A percentile compares a stretch with the other conserved stretches of the same genome.
phyloP scores from a whole-genome alignment of 2,113 vertebrate species.

The Oreotrochilus melanogaster region DNA sequence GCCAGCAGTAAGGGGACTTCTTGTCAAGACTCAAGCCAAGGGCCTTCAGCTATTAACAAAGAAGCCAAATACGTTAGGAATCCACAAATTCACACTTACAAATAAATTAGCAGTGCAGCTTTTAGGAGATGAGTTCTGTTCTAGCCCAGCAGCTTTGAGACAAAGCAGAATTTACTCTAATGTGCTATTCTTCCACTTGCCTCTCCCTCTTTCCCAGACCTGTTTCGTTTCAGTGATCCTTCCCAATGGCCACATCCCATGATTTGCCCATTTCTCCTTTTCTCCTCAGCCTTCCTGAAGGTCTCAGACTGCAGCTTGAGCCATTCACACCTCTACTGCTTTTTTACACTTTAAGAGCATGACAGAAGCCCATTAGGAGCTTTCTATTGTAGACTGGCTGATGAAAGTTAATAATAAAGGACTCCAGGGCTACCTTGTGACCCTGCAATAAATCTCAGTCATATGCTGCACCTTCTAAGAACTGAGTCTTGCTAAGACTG shows the following conservation, averaged over 20 bases:
- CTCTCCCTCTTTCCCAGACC: neutral
- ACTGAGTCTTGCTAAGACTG: neutral
- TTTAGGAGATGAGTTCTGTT: constrained; percentile 21
- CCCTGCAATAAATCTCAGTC: neutral
- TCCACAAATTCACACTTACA: constrained; percentile 51
- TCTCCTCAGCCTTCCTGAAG: neutral
- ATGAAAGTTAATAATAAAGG: neutral
- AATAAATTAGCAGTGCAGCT: constrained; percentile 28
- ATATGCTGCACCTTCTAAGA: neutral
- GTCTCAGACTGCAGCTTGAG: neutral
- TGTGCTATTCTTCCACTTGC: neutral
- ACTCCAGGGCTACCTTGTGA: neutral
- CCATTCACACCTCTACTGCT: neutral
- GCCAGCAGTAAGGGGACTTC: constrained; percentile 58
- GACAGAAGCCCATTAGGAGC: neutral
- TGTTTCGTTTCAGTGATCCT: neutral
- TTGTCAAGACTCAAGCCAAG: constrained; percentile 59
- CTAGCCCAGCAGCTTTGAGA: neutral
- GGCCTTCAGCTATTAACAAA: constrained; percentile 47
- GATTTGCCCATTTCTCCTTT: neutral
- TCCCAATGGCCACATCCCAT: neutral
- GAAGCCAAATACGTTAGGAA: constrained; percentile 54
- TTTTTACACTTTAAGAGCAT: neutral
- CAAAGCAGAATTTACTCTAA: neutral
- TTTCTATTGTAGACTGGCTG: neutral